Percentiles rank a stretch among this genome's conserved stretches.
These are phyloP conservation scores for Chamaetylas fuelleborni DNA, from an alignment of 2,113 vertebrate genomes.

Conservation along the genomic window DNA sequence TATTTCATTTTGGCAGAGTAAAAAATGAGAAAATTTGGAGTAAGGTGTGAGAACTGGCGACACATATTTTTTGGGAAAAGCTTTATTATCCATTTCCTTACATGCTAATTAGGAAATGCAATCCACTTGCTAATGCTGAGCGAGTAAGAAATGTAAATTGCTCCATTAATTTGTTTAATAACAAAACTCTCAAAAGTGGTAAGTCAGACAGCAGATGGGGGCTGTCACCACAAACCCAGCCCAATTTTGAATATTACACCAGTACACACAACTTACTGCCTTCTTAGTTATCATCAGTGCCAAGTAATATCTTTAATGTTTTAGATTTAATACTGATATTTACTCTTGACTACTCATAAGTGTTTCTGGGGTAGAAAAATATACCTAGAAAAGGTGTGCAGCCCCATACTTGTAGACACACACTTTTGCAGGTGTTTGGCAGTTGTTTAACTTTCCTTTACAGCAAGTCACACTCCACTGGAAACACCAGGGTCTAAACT, in stretches of 20 bases:
- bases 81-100: conserved; percentile 29
- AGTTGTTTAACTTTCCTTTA: background rate
- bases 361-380: background rate
- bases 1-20: conserved; percentile 61
- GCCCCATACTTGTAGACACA: rapidly evolving
- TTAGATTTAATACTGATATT: background rate
- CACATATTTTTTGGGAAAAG: conserved; percentile 19
- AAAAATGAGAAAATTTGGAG: conserved; percentile 37
- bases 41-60: conserved; percentile 11
- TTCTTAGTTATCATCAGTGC: background rate
- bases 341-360: background rate
- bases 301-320: rapidly evolving
- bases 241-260: background rate
- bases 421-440: background rate
- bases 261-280: background rate
- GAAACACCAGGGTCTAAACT: background rate
- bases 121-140: conserved; percentile 1
- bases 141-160: background rate
- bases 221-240: background rate
- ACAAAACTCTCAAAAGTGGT: background rate
- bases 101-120: conserved; percentile 46
- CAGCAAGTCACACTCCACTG: background rate
- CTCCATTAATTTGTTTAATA: conserved; percentile 27
- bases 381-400: background rate
- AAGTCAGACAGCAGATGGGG: background rate